Evolutionary conservation across 1,140 invertebrate species (phyloP), one percentile per base, ranked within the genome.

Genomic region (Drosophila grimshawi): DNA sequence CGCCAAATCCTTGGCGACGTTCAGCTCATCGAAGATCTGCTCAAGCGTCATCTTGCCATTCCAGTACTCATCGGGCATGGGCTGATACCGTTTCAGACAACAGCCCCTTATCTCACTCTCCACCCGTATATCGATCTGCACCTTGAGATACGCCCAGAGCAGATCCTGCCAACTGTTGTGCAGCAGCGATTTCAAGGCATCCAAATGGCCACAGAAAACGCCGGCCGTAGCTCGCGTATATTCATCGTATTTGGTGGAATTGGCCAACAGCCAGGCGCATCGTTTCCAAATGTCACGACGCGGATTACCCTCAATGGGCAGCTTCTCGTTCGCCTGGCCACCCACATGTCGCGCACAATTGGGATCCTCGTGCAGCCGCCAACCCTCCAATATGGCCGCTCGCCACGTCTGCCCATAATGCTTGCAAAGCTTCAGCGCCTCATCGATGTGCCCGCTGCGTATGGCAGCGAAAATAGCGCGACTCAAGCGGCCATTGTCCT

Each of bases 271-370:
- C 95, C 96, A 96, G 69, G 97, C 96, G 86, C 96, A 95, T 78
- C 94, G 94, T 89, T 98, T 99, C 98, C 98, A 99, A 2, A 99
- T 93, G 93, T 98, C 97, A 91, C 98, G 94, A 65, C 96, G 95
- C 1, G 95, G 95, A 93, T 99, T 99, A 1, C 98, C 98, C 91
- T 96, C 94, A 32, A 97, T 94, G 51, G 95, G 94, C 68, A 94
- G 81, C 93, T 94, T 93, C 63, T 92, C 92, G 5, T 64, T 43
- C 4, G 37, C 5, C 0, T 53, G 94, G 70, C 85, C 90, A 71
- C 80, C 61, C 10, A 57, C 45, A 80, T 83, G 73, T 5, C 74
- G 62, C 73, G 94, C 92, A 80, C 95, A 96, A 92, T 97, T 97
- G 19, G 96, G 95, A 94, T 98, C 96, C 83, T 97, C 96, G 88